Base-by-base conservation (phyloP, 2,888 invertebrate species). In the Clanis bilineata region DNA sequence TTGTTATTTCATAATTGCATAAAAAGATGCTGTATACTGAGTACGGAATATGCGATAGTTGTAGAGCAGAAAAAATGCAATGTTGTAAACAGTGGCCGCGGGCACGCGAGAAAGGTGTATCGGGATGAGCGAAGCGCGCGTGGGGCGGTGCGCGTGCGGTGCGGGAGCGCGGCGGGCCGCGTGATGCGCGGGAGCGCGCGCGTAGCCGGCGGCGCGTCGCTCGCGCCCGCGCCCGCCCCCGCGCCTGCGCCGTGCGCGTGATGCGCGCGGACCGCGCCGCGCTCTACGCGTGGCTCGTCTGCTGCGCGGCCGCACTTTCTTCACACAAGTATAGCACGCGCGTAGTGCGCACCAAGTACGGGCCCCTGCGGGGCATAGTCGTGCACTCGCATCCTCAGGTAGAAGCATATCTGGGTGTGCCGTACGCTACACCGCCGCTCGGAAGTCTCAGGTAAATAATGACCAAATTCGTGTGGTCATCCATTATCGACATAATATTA, bases 341-440 rank as follows among this genome's bases (percentile, higher is more conserved):
- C 72, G 95, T 97, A 66, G 96, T 98, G 69, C 94, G 95, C 80
- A 98, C 98, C 70, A 96, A 97, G 85, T 98, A 98, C 93, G 98
- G 98, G 38, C 95, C 96, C 63, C 90, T 98, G 76, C 94, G 97
- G 54, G 98, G 98, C 60, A 95, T 97, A 83, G 95, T 97, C 71
- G 95, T 97, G 57, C 95, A 96, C 79, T 94, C 95, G 69, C 94
- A 96, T 83, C 96, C 96, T 65, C 94, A 94, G 64, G 97, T 98
- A 71, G 98, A 98, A 89, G 97, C 97, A 18, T 98, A 97, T 85
- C 94, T 98, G 64, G 98, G 98, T 64, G 96, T 98, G 70, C 98
- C 98, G 44, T 98, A 98, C 92, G 98, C 98, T 41, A 97, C 98
- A 66, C 96, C 98, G 65, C 98, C 98, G 10, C 94, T 96, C 69